Conservation (phyloP, 2,113 vertebrate species). For the Danionella cerebrum region DNA sequence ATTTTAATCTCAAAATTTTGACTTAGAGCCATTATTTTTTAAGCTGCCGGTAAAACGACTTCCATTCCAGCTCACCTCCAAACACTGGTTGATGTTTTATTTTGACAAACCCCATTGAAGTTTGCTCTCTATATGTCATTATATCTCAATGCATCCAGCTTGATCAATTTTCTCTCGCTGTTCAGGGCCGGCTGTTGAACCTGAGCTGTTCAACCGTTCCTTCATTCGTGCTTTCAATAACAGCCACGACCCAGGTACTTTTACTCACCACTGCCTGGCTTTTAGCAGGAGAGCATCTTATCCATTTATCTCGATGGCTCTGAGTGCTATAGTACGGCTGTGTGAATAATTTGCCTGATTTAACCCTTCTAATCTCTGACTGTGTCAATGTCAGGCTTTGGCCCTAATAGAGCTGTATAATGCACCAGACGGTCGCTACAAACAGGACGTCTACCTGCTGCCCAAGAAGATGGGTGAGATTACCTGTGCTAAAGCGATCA, state of each 20-base stretch:
- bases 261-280: neutral
- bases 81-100: too few species aligned
- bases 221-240: conserved; percentile 96
- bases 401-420: conserved; percentile 95
- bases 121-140: neutral
- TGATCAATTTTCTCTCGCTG: conserved; percentile 9
- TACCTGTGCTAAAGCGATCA: neutral
- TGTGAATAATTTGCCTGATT: conserved; percentile 5
- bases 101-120: neutral
- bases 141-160: neutral
- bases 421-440: conserved; percentile 92
- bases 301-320: neutral
- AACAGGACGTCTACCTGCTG: conserved; percentile 94
- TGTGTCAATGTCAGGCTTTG: conserved; percentile 68
- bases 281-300: neutral
- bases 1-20: too few species aligned
- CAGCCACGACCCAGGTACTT: conserved; percentile 91
- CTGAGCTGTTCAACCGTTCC: conserved; percentile 97
- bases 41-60: too few species aligned
- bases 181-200: conserved; percentile 91
- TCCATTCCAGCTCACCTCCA: too few species aligned
- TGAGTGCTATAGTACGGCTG: neutral
- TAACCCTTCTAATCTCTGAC: neutral
- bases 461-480: conserved; percentile 94
- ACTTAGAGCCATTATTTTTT: too few species aligned